Evolutionary conservation across 2,888 invertebrate genomes (phyloP), one percentile per base, ranked within the genome.

Genomic region (Onchidella celtica): DNA sequence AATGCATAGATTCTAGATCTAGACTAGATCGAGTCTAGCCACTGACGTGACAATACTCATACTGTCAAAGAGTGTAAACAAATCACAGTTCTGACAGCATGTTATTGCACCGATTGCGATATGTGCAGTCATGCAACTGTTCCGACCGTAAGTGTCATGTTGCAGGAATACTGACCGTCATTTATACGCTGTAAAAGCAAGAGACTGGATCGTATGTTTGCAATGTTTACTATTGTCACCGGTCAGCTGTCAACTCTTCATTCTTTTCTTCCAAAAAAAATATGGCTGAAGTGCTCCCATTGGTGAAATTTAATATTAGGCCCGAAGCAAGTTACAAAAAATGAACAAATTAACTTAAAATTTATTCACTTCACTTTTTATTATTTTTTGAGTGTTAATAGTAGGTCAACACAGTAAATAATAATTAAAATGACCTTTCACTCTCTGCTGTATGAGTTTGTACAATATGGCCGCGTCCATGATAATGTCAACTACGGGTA

Each of bases 201-300:
- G 47, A 29, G 34, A 55, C 29, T 65, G 32, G 66, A 36, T 57
- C 66, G 34, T 77, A 47, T 77, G 34, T 68, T 21, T 47, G 76
- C 57, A 68, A 77, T 77, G 76, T 63, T 73, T 79, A 79, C 73
- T 34, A 36, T 27, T 65, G 79, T 79, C 79, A 79, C 79, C 79
- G 79, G 79, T 79, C 79, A 79, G 79, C 79, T 79, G 79, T 79
- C 79, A 79, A 47, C 73, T 79, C 79, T 79, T 79, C 79, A 73
- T 79, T 72, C 73, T 66, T 73, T 55, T 32, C 29, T 32, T 73
- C 32, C 1, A 40, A 36, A 70, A 72, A 47, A 47, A 65, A 63
- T 63, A 79, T 79, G 79, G 79, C 79, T 73, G 73, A 73, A 73
- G 40, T 40, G 6, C 47, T 57, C 9, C 73, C 47, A 79, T 55